Evolutionary conservation across 2,113 vertebrate genomes (phyloP).

Genomic region (Callipepla californica): DNA sequence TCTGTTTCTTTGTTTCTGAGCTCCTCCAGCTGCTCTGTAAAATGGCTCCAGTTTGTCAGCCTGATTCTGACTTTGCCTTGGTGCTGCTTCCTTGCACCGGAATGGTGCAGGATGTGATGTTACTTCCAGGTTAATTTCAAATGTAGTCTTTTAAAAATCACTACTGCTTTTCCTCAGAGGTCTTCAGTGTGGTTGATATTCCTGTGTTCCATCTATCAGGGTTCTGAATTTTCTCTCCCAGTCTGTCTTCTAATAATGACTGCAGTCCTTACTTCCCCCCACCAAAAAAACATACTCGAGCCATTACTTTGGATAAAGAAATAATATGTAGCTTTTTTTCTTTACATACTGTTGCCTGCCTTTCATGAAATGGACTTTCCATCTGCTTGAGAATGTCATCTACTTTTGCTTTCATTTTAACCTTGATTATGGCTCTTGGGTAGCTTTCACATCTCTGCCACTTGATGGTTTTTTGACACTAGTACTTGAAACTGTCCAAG

Average conservation of each 20-base stretch:
- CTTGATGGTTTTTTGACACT: background rate
- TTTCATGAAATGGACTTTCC: background rate
- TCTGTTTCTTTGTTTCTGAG: fast-evolving
- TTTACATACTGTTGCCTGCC: background rate
- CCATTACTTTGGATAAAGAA: background rate
- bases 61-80: background rate
- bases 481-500: background rate
- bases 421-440: background rate
- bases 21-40: background rate
- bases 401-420: background rate
- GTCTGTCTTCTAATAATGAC: background rate
- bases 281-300: background rate
- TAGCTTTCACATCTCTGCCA: background rate
- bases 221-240: background rate
- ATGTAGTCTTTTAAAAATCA: background rate
- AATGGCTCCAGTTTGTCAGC: background rate
- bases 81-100: background rate
- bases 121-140: background rate
- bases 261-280: background rate
- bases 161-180: background rate
- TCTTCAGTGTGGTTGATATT: background rate
- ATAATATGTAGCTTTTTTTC: background rate
- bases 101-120: background rate
- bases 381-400: background rate
- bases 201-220: background rate